Evolutionary conservation across 2,113 vertebrate genomes (phyloP).

Genomic region (Gavia stellata): DNA sequence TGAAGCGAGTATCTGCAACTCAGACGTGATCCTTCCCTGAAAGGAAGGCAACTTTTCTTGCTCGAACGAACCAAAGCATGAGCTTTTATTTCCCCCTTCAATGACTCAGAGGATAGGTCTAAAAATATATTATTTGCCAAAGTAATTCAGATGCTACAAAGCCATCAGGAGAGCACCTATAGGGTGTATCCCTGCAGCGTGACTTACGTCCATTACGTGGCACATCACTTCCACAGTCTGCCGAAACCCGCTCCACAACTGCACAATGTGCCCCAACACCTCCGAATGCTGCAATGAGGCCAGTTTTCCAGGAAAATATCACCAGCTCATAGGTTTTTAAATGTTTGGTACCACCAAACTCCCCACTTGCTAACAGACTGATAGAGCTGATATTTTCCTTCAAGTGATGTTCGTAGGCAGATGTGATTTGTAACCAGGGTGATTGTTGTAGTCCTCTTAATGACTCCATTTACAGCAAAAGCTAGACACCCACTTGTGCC

Average conservation of each 20-base stretch:
- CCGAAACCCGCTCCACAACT: neutral
- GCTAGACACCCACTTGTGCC: neutral
- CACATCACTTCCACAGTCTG: neutral
- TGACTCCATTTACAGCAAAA: neutral
- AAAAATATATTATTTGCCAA: neutral
- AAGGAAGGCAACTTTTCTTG: neutral
- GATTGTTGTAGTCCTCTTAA: neutral
- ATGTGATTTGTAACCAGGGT: neutral
- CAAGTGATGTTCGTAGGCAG: neutral
- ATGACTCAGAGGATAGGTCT: neutral
- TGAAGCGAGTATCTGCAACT: neutral
- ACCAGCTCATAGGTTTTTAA: neutral
- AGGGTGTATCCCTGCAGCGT: neutral
- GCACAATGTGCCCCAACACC: neutral
- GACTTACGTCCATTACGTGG: fast-evolving
- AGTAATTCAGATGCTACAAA: neutral
- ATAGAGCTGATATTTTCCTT: neutral
- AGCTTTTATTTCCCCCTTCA: neutral
- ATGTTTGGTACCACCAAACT: neutral
- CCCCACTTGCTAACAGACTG: neutral
- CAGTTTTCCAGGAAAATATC: neutral
- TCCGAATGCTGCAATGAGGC: fast-evolving
- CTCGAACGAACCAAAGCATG: neutral
- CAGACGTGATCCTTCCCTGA: neutral
- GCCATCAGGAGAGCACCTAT: neutral